Base-by-base conservation (phyloP, 2,797 vertebrate species). In the Chaetodon trifasciatus region DNA sequence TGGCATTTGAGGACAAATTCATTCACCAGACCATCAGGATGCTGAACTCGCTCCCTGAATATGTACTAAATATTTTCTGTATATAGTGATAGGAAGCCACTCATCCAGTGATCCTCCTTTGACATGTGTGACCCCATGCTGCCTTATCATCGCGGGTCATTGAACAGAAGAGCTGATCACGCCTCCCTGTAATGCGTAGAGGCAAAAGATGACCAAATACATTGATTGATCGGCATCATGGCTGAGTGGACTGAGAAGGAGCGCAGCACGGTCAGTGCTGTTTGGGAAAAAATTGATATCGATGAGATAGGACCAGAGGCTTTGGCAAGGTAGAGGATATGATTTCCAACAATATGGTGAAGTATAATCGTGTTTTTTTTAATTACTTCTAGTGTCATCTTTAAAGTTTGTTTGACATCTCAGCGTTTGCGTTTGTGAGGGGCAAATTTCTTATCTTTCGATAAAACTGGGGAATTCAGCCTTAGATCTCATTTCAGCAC, bases 241-340 rank as follows among this genome's bases (percentile, higher is more conserved):
- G 82, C 70, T 16, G 55, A 65, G 53, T 87, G 73, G 66, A 85
- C 86, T 0, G 82, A 85, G 10, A 60, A 77, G 35, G 86, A 87
- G 76, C 82, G 79, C 35, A 40, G 62, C 60, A 47, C 49, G 4
- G 16, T 87, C 61, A 76, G 19, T 12, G 56, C 39, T 44, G 50
- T 87, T 32, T 82, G 82, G 86, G 73, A 78, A 74, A 64, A 82
- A 24, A 6, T 85, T 23, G 23, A 77, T 50, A 74, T 87, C 28
- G 66, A 85, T 55, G 73, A 82, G 52, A 55, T 65, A 46, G 86
- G 86, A 57, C 50, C 65, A 10, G 60, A 85, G 23, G 42, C 70
- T 40, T 46, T 76, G 62, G n/a, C 46, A 55, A 87, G 86, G 82
- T 85, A 85, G 10, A 50, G 61, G 8, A 63, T 21, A 10, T 16